Conservation (phyloP, 1,140 invertebrate species). For the Papilio polyxenes region DNA sequence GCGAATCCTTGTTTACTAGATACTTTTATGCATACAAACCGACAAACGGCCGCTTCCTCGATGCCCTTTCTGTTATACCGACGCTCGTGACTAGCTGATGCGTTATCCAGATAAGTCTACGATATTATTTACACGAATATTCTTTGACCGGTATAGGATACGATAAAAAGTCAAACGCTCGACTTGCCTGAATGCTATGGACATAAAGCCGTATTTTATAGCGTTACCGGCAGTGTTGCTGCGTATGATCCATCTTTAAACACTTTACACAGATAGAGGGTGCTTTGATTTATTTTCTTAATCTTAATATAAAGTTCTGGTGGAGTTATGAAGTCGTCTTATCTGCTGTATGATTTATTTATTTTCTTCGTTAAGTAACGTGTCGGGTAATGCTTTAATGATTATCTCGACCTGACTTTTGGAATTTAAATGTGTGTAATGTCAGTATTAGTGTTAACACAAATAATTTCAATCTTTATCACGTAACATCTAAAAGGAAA, state of each 20-base stretch:
- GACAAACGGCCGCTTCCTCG: conserved; percentile 61
- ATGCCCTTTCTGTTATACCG: conserved; percentile 65
- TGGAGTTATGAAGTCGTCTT: conserved; percentile 22
- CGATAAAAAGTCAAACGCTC: conserved; percentile 52
- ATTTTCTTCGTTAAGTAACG: conserved; percentile 2
- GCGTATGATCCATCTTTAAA: conserved; percentile 30
- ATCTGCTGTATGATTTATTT: conserved; percentile 20
- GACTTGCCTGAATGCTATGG: conserved; percentile 44
- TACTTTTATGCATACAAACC: conserved; percentile 62
- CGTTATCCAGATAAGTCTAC: conserved; percentile 63
- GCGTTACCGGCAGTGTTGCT: not conserved
- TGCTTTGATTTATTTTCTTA: conserved; percentile 29
- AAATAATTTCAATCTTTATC: not conserved
- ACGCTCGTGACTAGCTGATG: conserved; percentile 71
- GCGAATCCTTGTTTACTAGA: conserved; percentile 59
- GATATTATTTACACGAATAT: conserved; percentile 70
- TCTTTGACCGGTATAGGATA: conserved; percentile 46
- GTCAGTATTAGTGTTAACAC: not conserved
- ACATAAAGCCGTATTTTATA: conserved; percentile 42
- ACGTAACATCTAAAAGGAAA: conserved; percentile 36
- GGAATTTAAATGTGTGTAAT: conserved; percentile 8
- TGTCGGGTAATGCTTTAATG: conserved; percentile 12
- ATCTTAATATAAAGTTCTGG: conserved; percentile 18
- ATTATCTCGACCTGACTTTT: conserved; percentile 18
- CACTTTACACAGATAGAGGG: conserved; percentile 35